These are phyloP conservation scores for Sphenodon punctatus DNA, from an alignment of 2,797 vertebrate genomes.

Conservation along the genomic window DNA sequence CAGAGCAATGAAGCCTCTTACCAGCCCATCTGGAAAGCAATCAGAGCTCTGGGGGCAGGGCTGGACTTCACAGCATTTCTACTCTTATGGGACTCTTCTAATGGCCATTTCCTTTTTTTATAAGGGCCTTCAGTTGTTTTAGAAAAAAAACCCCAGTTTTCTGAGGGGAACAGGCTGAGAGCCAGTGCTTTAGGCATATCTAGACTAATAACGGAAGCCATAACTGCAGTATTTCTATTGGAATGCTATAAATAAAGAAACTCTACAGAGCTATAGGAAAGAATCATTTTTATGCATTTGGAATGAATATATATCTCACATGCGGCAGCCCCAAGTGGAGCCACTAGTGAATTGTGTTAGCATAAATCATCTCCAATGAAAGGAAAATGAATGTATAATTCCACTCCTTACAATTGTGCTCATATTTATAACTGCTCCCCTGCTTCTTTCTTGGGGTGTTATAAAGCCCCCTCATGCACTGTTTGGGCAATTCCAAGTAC, in stretches of 20 bases:
- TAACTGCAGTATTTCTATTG: neutral
- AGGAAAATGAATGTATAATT: neutral
- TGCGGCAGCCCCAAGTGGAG: neutral
- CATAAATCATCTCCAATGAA: neutral
- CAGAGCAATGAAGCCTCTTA: no score
- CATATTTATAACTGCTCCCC: neutral
- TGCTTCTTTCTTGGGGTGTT: neutral
- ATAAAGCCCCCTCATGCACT: neutral
- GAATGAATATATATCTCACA: neutral
- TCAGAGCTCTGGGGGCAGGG: no score
- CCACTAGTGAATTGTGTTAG: neutral
- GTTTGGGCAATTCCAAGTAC: neutral
- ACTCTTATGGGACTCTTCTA: no score
- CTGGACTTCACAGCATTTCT: no score
- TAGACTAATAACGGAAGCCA: neutral
- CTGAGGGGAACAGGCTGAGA: no score
- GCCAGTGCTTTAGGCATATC: no score
- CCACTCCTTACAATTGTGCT: neutral
- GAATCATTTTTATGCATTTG: neutral
- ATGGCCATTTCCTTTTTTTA: no score
- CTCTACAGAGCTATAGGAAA: neutral
- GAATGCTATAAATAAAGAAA: neutral
- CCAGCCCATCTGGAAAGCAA: no score
- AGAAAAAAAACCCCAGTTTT: no score
- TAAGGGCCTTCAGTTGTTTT: no score